These are phyloP conservation scores for Folsomia candida DNA, from an alignment of 2,888 invertebrate genomes.

Conservation along the genomic window DNA sequence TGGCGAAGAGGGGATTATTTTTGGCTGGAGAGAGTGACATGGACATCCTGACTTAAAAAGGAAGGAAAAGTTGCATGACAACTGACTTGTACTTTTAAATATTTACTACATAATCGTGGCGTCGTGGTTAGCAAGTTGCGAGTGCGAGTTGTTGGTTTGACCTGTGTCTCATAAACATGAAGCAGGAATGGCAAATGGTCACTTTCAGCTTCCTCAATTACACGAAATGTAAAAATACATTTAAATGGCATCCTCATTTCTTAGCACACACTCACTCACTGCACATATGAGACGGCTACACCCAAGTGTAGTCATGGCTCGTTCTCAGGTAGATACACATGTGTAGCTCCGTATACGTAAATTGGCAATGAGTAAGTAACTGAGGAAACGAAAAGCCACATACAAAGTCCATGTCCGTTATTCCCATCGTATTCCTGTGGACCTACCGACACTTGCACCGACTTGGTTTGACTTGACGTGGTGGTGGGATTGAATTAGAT, in stretches of 20 bases:
- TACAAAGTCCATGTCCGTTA: background rate
- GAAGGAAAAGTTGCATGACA: background rate
- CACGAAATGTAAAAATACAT: background rate
- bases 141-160: conserved; percentile 8
- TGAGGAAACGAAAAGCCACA: background rate
- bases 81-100: too few relatives aligned
- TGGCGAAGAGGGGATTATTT: background rate
- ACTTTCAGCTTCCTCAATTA: conserved; percentile 6
- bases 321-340: background rate
- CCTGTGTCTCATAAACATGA: conserved; percentile 33
- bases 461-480: background rate
- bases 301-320: too few relatives aligned
- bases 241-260: conserved; percentile 5
- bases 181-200: conserved; percentile 1
- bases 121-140: too few relatives aligned
- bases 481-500: conserved; percentile 1
- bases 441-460: background rate
- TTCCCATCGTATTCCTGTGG: background rate
- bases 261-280: background rate
- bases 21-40: background rate
- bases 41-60: background rate
- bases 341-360: too few relatives aligned
- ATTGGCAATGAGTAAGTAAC: background rate
- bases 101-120: too few relatives aligned
- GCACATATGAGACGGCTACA: background rate